Evolutionary conservation across 2,113 vertebrate genomes (phyloP), one percentile per base, ranked within the genome.

Genomic region (Peromyscus leucopus): DNA sequence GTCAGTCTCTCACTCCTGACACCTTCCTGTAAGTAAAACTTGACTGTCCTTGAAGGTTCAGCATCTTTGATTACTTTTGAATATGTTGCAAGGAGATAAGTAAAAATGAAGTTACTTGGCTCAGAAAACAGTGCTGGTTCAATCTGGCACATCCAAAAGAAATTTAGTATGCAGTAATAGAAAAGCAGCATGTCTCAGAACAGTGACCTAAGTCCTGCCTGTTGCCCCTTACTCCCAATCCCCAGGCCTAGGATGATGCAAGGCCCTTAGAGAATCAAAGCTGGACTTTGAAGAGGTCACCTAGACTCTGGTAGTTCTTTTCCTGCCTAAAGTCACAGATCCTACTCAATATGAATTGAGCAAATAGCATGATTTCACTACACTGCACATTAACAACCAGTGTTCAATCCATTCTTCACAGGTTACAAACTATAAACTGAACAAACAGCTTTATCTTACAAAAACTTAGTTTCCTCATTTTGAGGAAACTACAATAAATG

Each of bases 21-120:
- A n/a, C 78, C 87, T 90, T 31, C 69, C 67, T 46, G 0, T 61
- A 72, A 95, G 61, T 67, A 51, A 88, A 92, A 90, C 74, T 79
- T 75, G 89, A 75, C 96, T 79, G 55, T 74, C 75, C 85, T 92
- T 83, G 80, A 82, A 92, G 76, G 16, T 75, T 74, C 46, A 76
- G 69, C 8, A 28, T 85, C 51, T 86, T 69, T 89, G 31, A 91
- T 92, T 86, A 80, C 55, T 86, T 71, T 71, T 72, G 6, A 96
- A 89, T 57, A 94, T 75, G 33, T 88, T 55, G 74, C 31, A 79
- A 72, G 87, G 82, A 13, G 46, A 51, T 86, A 88, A 82, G 42
- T 22, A 63, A 55, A 80, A 67, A 84, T 48, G 28, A 71, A n/a
- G 10, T 28, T 55, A n/a, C 33, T 42, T 36, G 55, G 33, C 36